Evolutionary conservation across 2,888 invertebrate species (phyloP).

Genomic region (Andrena camellia): DNA sequence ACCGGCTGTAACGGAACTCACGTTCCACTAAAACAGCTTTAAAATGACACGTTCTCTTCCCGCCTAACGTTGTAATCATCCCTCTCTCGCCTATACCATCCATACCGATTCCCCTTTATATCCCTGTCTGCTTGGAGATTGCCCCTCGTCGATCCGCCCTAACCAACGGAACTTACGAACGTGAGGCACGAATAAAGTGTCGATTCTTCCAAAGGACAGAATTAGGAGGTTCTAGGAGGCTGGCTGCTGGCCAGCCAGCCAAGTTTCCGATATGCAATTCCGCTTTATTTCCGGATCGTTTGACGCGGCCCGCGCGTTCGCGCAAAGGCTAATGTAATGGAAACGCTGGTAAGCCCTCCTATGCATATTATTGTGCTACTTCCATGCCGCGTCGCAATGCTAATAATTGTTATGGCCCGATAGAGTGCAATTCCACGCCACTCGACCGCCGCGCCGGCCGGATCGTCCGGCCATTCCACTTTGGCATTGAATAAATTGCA

Average conservation of each 20-base stretch:
- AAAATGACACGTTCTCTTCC: neutral
- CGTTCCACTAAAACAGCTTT: constrained; percentile 3
- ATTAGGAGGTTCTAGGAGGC: constrained; percentile 70
- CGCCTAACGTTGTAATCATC: constrained; percentile 22
- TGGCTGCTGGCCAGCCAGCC: constrained; percentile 73
- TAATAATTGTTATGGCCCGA: constrained; percentile 82
- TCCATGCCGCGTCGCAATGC: constrained; percentile 74
- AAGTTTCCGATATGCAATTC: constrained; percentile 81
- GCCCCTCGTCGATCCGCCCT: constrained; percentile 44
- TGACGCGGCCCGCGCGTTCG: constrained; percentile 77
- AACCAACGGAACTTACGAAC: constrained; percentile 56
- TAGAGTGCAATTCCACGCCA: constrained; percentile 72
- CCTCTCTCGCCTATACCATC: constrained; percentile 6
- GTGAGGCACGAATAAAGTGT: constrained; percentile 66
- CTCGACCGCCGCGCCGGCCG: constrained; percentile 46
- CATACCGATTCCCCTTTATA: constrained; percentile 41
- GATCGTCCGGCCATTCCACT: constrained; percentile 54
- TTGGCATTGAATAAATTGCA: constrained; percentile 76
- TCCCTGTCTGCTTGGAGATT: constrained; percentile 46
- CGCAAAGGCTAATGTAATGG: constrained; percentile 82
- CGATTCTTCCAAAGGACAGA: constrained; percentile 74
- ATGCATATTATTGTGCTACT: constrained; percentile 82
- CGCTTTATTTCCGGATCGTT: constrained; percentile 82
- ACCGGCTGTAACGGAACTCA: neutral
- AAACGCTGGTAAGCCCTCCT: constrained; percentile 78